phyloP scores from a whole-genome alignment of 2,888 invertebrate genomes.

The Priocnemis perturbator region DNA sequence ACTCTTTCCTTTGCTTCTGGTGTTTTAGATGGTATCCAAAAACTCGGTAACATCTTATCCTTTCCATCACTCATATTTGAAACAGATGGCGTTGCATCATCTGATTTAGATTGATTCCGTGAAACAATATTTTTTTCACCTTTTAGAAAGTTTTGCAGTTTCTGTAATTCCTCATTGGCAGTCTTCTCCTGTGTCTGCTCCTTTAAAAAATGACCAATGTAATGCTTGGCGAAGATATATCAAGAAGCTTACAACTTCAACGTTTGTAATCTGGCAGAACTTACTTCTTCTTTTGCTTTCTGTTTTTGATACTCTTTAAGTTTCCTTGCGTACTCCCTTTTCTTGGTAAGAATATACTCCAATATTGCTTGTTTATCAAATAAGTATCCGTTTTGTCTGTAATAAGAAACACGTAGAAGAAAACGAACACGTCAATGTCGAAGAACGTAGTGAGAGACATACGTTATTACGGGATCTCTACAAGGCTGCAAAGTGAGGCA shows the following conservation, averaged over 20 bases:
- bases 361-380: slow-evolving; percentile 98
- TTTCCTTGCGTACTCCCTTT: slow-evolving; percentile 91
- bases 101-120: slow-evolving; percentile 32
- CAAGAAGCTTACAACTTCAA: too few relatives aligned
- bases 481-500: slow-evolving; percentile 98
- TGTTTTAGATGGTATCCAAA: slow-evolving; percentile 97
- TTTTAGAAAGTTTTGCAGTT: slow-evolving; percentile 87
- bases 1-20: slow-evolving; percentile 86
- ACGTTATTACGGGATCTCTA: slow-evolving; percentile 92
- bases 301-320: slow-evolving; percentile 95
- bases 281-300: slow-evolving; percentile 83
- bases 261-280: background rate
- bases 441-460: slow-evolving; percentile 68
- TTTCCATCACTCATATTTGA: slow-evolving; percentile 88
- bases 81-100: slow-evolving; percentile 76
- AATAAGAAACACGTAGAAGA: too few relatives aligned
- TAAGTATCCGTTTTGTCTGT: slow-evolving; percentile 89
- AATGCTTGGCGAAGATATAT: background rate
- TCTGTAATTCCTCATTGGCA: slow-evolving; percentile 84
- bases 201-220: slow-evolving; percentile 48
- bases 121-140: slow-evolving; percentile 86
- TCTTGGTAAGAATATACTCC: slow-evolving; percentile 95
- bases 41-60: slow-evolving; percentile 92
- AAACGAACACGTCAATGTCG: too few relatives aligned
- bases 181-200: slow-evolving; percentile 83